Conservation (phyloP, 2,888 invertebrate species). For the Limnephilus lunatus region DNA sequence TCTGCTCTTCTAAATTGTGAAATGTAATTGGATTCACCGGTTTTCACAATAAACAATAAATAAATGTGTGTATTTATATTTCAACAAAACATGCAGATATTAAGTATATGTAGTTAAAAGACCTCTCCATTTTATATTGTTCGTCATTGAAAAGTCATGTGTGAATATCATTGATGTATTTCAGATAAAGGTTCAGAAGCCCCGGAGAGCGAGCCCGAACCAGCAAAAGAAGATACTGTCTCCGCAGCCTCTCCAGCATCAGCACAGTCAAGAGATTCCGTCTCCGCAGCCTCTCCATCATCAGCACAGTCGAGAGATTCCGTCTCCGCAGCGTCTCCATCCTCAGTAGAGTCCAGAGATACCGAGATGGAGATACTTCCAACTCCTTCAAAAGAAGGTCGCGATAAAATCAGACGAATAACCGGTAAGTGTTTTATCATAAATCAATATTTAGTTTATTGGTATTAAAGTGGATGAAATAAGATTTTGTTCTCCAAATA, state of each 20-base stretch:
- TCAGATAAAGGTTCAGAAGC: conserved; percentile 14
- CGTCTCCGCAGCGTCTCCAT: conserved; percentile 8
- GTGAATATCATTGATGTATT: neutral
- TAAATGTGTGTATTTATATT: too few species aligned
- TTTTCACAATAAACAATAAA: too few species aligned
- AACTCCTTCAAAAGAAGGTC: conserved; percentile 24
- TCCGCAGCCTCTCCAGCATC: conserved; percentile 35
- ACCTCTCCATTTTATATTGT: too few species aligned
- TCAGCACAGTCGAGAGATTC: neutral
- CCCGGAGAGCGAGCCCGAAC: neutral
- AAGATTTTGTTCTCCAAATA: too few species aligned
- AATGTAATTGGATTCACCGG: too few species aligned
- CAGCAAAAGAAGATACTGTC: conserved; percentile 22
- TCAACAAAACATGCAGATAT: too few species aligned
- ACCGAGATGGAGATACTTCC: conserved; percentile 5
- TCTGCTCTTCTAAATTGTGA: too few species aligned
- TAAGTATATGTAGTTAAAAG: neutral
- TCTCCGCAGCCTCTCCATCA: conserved; percentile 22
- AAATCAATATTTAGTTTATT: neutral
- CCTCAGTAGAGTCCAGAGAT: conserved; percentile 25
- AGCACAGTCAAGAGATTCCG: neutral
- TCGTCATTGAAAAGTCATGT: neutral
- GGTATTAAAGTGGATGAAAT: too few species aligned
- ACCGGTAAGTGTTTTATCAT: conserved; percentile 51
- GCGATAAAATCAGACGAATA: conserved; percentile 53